These are phyloP conservation scores for Leptopterna dolabrata DNA, from an alignment of 2,888 invertebrate genomes.

Conservation along the genomic window DNA sequence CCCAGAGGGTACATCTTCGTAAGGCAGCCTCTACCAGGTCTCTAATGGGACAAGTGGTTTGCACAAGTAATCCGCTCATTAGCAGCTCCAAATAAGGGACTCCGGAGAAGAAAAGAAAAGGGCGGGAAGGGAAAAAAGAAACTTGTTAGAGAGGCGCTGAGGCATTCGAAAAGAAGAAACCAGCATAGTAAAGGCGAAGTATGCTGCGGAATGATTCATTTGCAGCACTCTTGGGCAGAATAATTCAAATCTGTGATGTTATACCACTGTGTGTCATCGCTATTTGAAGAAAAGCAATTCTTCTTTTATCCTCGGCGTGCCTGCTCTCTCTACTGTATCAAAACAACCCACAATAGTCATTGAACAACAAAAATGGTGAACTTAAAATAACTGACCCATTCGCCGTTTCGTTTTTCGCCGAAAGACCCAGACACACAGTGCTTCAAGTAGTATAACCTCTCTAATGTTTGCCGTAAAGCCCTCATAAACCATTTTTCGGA, in stretches of 20 bases:
- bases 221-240: neutral
- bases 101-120: slow-evolving; percentile 12
- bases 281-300: too few species aligned
- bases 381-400: too few species aligned
- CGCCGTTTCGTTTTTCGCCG: too few species aligned
- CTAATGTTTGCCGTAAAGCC: too few species aligned
- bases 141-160: slow-evolving; percentile 25
- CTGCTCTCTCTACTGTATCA: too few species aligned
- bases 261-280: too few species aligned
- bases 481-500: neutral
- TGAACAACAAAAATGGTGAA: too few species aligned
- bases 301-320: too few species aligned
- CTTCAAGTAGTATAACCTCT: too few species aligned
- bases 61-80: slow-evolving; percentile 42
- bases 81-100: slow-evolving; percentile 36
- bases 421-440: too few species aligned
- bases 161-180: neutral
- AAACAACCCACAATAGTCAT: too few species aligned
- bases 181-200: slow-evolving; percentile 6
- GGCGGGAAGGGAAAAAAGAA: neutral
- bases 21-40: neutral
- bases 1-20: neutral
- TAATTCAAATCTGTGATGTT: neutral
- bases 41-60: slow-evolving; percentile 42
- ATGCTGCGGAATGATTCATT: slow-evolving; percentile 12